Percentiles rank a stretch among this genome's conserved stretches.
Evolutionary conservation across 2,888 invertebrate genomes (phyloP).

Genomic region (Onthophagus sagittarius): DNA sequence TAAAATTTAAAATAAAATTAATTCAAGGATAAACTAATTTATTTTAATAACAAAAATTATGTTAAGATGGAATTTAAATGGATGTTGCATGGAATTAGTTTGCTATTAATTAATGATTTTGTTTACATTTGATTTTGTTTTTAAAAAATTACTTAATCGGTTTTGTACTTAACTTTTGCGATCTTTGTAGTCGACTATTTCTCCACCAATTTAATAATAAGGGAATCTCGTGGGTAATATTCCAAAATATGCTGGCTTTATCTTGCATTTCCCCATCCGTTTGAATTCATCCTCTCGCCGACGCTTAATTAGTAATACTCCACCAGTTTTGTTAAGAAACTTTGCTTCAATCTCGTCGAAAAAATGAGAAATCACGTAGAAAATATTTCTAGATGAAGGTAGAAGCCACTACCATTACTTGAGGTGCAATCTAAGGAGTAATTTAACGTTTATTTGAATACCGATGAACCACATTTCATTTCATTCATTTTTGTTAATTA

Average conservation of each 20-base stretch:
- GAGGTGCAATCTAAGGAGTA: too few species aligned
- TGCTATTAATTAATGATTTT: too few species aligned
- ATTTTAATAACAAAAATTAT: too few species aligned
- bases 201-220: not conserved
- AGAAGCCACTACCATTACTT: not conserved
- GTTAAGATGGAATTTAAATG: too few species aligned
- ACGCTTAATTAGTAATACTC: not conserved
- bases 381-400: not conserved
- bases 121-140: too few species aligned
- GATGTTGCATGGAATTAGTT: not conserved
- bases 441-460: too few species aligned
- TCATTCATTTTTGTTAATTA: too few species aligned
- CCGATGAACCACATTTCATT: too few species aligned
- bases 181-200: not conserved
- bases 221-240: not conserved
- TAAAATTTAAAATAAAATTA: not conserved
- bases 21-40: too few species aligned
- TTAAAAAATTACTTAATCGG: not conserved
- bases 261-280: not conserved
- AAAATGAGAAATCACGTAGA: too few species aligned
- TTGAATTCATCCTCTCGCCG: not conserved
- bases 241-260: not conserved
- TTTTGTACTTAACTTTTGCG: not conserved
- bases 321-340: not conserved
- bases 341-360: too few species aligned